Percentiles rank a stretch among this genome's conserved stretches.
These are phyloP conservation scores for Diloba caeruleocephala DNA, from an alignment of 2,888 invertebrate genomes.

Conservation along the genomic window DNA sequence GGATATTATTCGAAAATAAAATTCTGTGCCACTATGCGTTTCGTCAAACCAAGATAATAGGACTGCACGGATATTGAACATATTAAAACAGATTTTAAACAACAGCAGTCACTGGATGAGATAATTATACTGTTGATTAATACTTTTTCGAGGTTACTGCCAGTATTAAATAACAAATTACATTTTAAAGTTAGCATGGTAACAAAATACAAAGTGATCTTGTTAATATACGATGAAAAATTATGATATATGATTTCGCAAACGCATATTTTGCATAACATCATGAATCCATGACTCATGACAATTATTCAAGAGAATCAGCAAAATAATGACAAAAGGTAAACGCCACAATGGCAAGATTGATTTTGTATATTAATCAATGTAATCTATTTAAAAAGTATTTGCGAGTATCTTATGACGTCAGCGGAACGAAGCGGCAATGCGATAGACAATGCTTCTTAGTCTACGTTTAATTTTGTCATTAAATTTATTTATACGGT, in stretches of 20 bases:
- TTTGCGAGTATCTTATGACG: constrained; percentile 6
- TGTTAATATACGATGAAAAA: constrained; percentile 1
- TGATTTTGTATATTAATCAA: constrained; percentile 25
- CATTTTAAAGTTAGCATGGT: not conserved
- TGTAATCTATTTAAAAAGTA: constrained; percentile 11
- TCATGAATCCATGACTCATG: not conserved
- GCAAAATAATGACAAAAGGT: constrained; percentile 25
- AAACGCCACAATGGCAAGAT: constrained; percentile 11
- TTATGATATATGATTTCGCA: no score
- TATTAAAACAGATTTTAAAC: no score
- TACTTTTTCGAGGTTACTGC: no score
- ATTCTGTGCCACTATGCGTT: no score
- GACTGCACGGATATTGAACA: no score
- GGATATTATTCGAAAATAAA: no score
- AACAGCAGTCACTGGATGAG: no score
- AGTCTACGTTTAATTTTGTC: not conserved
- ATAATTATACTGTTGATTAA: no score
- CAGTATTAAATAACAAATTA: no score
- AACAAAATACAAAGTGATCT: constrained; percentile 18
- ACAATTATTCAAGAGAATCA: constrained; percentile 5
- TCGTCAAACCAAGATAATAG: no score
- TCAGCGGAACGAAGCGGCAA: constrained; percentile 10
- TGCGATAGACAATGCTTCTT: not conserved
- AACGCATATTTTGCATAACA: constrained; percentile 18
- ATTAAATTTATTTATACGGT: not conserved